phyloP scores from a whole-genome alignment of 2,797 vertebrate genomes.

The Oryzias dopingdopingensis region DNA sequence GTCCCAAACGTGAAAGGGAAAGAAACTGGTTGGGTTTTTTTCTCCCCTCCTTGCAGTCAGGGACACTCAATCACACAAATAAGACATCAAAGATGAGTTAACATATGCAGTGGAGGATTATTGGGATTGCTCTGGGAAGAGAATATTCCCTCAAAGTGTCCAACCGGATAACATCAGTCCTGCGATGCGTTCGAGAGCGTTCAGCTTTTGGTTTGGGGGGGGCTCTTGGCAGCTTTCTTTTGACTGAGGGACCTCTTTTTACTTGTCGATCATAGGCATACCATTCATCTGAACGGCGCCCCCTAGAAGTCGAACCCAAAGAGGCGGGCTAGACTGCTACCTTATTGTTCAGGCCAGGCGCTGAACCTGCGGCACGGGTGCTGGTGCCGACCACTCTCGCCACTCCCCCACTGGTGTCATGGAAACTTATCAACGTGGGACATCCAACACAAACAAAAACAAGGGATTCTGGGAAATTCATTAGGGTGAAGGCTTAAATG shows the following conservation, averaged over 20 bases:
- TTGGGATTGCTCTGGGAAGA: conserved; percentile 79
- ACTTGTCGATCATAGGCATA: neutral
- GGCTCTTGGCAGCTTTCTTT: conserved; percentile 56
- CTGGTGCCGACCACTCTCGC: too few relatives aligned
- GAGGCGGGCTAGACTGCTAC: too few relatives aligned
- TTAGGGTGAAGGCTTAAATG: too few relatives aligned
- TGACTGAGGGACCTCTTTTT: conserved; percentile 52
- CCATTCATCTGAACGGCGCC: too few relatives aligned
- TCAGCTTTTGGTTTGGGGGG: conserved; percentile 38
- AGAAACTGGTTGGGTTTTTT: conserved; percentile 47
- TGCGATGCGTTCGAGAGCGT: conserved; percentile 34
- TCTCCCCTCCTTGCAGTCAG: conserved; percentile 38
- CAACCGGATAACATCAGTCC: conserved; percentile 75
- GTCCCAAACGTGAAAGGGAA: conserved; percentile 59
- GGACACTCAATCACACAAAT: conserved; percentile 82
- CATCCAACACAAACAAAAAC: too few relatives aligned
- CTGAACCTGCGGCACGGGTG: too few relatives aligned
- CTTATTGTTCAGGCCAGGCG: too few relatives aligned
- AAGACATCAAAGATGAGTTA: conserved; percentile 85
- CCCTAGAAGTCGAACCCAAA: too few relatives aligned
- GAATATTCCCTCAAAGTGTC: conserved; percentile 82
- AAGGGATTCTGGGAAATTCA: too few relatives aligned
- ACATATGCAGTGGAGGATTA: conserved; percentile 81
- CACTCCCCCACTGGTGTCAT: too few relatives aligned
- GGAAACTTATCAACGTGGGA: too few relatives aligned